phyloP scores from a whole-genome alignment of 2,888 invertebrate genomes.

The Stomorhina lunata region DNA sequence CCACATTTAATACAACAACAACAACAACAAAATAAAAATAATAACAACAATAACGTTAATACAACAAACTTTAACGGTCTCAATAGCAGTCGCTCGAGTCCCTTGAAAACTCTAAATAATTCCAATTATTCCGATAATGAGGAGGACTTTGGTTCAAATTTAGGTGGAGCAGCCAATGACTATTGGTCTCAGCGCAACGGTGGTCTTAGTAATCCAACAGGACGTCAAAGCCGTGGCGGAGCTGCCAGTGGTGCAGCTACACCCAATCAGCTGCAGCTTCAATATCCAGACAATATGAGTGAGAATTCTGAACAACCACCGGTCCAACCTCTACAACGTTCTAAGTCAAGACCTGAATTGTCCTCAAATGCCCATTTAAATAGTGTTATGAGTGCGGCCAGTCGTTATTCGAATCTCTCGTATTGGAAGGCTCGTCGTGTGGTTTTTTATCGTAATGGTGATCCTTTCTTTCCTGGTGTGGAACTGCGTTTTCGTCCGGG shows the following conservation, averaged over 20 bases:
- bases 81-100: slow-evolving; percentile 71
- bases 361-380: slow-evolving; percentile 71
- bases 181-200: slow-evolving; percentile 75
- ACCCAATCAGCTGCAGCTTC: slow-evolving; percentile 68
- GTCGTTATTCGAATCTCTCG: slow-evolving; percentile 88
- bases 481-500: slow-evolving; percentile 94
- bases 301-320: slow-evolving; percentile 81
- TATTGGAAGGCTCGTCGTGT: slow-evolving; percentile 93
- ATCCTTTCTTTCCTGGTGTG: slow-evolving; percentile 93
- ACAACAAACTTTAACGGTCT: slow-evolving; percentile 53
- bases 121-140: slow-evolving; percentile 70
- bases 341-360: slow-evolving; percentile 79
- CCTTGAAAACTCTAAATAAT: slow-evolving; percentile 68
- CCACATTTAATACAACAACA: slow-evolving; percentile 68
- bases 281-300: slow-evolving; percentile 83
- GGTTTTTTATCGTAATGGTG: slow-evolving; percentile 95
- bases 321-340: slow-evolving; percentile 77
- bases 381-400: slow-evolving; percentile 81
- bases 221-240: slow-evolving; percentile 55
- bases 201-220: slow-evolving; percentile 63
- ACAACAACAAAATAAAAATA: slow-evolving; percentile 62
- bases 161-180: slow-evolving; percentile 66
- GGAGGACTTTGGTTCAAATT: slow-evolving; percentile 69
- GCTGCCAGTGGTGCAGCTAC: slow-evolving; percentile 68
- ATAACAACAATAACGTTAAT: slow-evolving; percentile 28